Evolutionary conservation across 2,797 vertebrate species (phyloP).

Genomic region (Catostomus latipinnis): DNA sequence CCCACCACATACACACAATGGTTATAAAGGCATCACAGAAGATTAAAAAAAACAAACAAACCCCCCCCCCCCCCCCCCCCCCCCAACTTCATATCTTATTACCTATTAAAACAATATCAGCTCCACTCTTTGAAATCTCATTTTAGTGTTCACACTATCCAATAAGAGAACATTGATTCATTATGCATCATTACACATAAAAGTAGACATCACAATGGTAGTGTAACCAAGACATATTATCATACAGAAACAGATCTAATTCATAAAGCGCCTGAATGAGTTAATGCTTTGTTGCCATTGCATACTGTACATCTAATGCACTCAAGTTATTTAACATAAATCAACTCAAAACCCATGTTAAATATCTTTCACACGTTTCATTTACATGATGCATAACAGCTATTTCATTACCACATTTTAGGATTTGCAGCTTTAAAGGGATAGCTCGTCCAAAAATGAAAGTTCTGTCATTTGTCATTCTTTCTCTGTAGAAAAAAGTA

Average conservation of each 20-base stretch:
- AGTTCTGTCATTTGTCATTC: too few species aligned
- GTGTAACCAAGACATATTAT: constrained; percentile 10
- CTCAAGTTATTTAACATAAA: too few species aligned
- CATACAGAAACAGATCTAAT: background rate
- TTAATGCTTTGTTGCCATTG: background rate
- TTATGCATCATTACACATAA: constrained; percentile 3
- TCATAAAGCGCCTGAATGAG: constrained; percentile 10
- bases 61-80: rapidly evolving
- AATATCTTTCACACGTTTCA: background rate
- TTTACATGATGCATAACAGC: background rate
- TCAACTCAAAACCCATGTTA: background rate
- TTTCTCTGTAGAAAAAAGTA: too few species aligned
- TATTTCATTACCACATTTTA: background rate
- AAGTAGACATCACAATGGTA: constrained; percentile 9
- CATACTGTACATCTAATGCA: background rate
- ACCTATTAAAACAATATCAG: constrained; percentile 8
- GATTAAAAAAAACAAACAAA: constrained; percentile 4
- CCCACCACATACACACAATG: constrained; percentile 28
- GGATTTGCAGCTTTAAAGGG: background rate
- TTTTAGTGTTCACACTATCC: constrained; percentile 32
- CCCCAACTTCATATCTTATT: constrained; percentile 18
- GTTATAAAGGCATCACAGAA: constrained; percentile 24
- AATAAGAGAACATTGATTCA: background rate
- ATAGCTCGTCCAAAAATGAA: too few species aligned
- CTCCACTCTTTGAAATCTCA: background rate